Conservation (phyloP, 2,888 invertebrate species). For the Eupithecia pulchellata region DNA sequence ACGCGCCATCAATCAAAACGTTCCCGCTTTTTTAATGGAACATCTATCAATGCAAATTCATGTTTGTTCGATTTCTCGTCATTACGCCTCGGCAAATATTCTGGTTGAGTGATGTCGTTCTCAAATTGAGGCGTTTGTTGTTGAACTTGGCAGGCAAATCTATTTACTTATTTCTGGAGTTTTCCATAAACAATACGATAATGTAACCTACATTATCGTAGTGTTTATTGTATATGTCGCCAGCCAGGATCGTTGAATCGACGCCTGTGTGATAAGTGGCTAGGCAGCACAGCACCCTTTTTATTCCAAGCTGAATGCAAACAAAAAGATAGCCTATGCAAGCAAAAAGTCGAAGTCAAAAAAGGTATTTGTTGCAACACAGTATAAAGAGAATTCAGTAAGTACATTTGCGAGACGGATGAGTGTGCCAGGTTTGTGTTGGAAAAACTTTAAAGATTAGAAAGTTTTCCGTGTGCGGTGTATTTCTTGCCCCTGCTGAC, state of each 20-base stretch:
- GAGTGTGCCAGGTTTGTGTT: slow-evolving; percentile 51
- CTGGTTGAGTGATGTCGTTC: slow-evolving; percentile 46
- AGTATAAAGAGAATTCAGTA: slow-evolving; percentile 47
- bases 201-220: no score
- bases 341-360: slow-evolving; percentile 3
- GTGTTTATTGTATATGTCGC: background rate
- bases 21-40: slow-evolving; percentile 68
- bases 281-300: background rate
- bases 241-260: background rate
- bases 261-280: background rate
- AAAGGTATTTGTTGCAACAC: slow-evolving; percentile 24
- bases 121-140: slow-evolving; percentile 36
- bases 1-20: slow-evolving; percentile 73
- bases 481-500: slow-evolving; percentile 45
- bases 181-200: background rate
- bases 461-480: slow-evolving; percentile 61
- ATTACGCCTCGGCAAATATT: slow-evolving; percentile 42
- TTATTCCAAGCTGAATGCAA: background rate
- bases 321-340: slow-evolving; percentile 1
- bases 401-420: slow-evolving; percentile 56
- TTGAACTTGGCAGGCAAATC: background rate
- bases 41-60: slow-evolving; percentile 73
- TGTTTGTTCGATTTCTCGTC: slow-evolving; percentile 56
- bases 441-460: slow-evolving; percentile 72
- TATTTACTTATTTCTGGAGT: background rate